Conservation (phyloP, 2,888 invertebrate genomes). For the Meiosimyza platycephala region DNA sequence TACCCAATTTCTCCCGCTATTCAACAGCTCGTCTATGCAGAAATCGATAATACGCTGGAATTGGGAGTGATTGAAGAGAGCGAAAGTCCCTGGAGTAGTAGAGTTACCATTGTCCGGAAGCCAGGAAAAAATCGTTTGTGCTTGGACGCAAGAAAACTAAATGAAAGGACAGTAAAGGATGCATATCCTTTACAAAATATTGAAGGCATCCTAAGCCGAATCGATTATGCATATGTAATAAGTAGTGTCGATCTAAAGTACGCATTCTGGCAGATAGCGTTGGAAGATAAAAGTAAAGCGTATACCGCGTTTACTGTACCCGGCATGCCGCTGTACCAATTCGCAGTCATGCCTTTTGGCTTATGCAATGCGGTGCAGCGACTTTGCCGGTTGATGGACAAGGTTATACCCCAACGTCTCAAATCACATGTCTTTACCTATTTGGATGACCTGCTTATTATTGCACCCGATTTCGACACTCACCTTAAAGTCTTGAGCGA, state of each 20-base stretch:
- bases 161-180: conserved; percentile 37
- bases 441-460: conserved; percentile 37
- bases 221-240: conserved; percentile 30
- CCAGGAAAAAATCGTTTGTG: conserved; percentile 49
- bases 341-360: not conserved
- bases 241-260: conserved; percentile 33
- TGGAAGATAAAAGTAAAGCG: conserved; percentile 31
- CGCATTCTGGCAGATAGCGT: conserved; percentile 35
- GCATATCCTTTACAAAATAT: too few relatives aligned
- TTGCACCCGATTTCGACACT: not conserved
- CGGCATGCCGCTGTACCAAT: conserved; percentile 30
- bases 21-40: conserved; percentile 42
- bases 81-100: conserved; percentile 52
- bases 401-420: conserved; percentile 18
- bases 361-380: conserved; percentile 5
- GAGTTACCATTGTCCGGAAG: conserved; percentile 50
- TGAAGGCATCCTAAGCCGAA: not conserved
- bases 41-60: conserved; percentile 54
- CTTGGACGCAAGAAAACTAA: conserved; percentile 52
- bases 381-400: conserved; percentile 36
- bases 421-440: conserved; percentile 39
- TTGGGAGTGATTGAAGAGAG: conserved; percentile 52
- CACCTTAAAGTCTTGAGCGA: conserved; percentile 33
- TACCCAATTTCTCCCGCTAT: conserved; percentile 43
- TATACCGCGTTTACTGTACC: conserved; percentile 39